phyloP scores from a whole-genome alignment of 92 coral and sea anemone species.

The Epizoanthus ramosus region DNA sequence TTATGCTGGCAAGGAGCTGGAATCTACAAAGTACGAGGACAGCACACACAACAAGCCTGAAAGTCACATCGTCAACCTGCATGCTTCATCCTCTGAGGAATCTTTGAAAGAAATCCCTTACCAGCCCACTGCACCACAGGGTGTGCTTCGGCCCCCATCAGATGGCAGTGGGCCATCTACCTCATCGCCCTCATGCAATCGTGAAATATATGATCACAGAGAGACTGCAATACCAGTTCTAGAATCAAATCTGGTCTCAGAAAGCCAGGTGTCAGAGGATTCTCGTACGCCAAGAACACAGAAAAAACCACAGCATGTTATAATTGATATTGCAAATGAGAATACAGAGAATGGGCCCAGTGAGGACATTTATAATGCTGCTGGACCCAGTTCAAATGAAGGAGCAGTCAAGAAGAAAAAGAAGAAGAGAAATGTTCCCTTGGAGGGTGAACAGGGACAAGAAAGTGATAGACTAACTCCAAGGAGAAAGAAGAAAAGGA shows the following conservation, averaged over 20 bases:
- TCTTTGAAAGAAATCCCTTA: conserved; percentile 40
- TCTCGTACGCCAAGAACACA: not conserved
- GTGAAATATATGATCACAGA: not conserved
- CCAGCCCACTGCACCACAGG: conserved; percentile 5
- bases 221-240: not conserved
- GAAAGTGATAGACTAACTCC: conserved; percentile 26
- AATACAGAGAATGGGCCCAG: conserved; percentile 10
- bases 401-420: conserved; percentile 27
- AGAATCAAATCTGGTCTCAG: not conserved
- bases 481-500: conserved; percentile 33
- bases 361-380: not conserved
- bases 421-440: conserved; percentile 26
- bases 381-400: not conserved
- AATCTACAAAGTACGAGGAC: not conserved
- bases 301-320: conserved; percentile 24
- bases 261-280: not conserved
- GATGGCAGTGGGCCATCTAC: not conserved
- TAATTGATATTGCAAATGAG: conserved; percentile 10
- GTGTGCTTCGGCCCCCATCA: not conserved
- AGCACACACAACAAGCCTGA: not conserved
- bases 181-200: not conserved
- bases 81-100: conserved; percentile 34
- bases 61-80: conserved; percentile 10
- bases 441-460: conserved; percentile 24
- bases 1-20: conserved; percentile 27